Evolutionary conservation across 2,888 invertebrate species (phyloP).

Genomic region (Schizaphis graminum): DNA sequence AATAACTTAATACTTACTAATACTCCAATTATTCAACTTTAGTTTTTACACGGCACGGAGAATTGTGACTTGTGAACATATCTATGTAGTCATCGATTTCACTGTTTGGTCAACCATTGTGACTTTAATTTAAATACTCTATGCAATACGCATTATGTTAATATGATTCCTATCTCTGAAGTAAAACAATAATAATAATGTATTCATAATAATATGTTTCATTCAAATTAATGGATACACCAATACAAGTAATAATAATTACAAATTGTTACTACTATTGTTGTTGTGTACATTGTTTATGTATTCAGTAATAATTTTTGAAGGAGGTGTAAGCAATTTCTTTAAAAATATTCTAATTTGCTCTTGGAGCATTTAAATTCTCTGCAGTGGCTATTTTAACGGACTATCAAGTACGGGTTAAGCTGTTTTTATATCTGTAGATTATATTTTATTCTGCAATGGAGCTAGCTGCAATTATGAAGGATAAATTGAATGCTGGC

Average conservation of each 20-base stretch:
- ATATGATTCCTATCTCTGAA: neutral
- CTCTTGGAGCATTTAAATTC: neutral
- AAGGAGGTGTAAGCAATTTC: neutral
- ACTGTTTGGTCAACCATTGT: neutral
- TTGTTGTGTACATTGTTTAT: neutral
- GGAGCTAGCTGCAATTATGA: slow-evolving; percentile 47
- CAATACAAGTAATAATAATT: neutral
- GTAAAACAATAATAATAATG: neutral
- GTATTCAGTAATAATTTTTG: neutral
- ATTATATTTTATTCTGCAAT: neutral
- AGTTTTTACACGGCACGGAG: neutral
- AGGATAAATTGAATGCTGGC: slow-evolving; percentile 54
- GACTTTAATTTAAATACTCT: neutral
- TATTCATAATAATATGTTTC: neutral
- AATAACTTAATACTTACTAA: neutral
- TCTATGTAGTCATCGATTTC: neutral
- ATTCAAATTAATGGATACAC: neutral
- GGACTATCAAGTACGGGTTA: neutral
- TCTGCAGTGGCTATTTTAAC: neutral
- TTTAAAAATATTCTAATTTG: neutral
- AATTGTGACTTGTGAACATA: neutral
- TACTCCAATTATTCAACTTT: neutral
- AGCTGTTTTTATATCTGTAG: neutral
- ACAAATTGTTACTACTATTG: neutral
- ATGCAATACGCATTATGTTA: neutral